These are phyloP conservation scores for Acleris laterana DNA, from an alignment of 2,888 invertebrate species.

Conservation along the genomic window DNA sequence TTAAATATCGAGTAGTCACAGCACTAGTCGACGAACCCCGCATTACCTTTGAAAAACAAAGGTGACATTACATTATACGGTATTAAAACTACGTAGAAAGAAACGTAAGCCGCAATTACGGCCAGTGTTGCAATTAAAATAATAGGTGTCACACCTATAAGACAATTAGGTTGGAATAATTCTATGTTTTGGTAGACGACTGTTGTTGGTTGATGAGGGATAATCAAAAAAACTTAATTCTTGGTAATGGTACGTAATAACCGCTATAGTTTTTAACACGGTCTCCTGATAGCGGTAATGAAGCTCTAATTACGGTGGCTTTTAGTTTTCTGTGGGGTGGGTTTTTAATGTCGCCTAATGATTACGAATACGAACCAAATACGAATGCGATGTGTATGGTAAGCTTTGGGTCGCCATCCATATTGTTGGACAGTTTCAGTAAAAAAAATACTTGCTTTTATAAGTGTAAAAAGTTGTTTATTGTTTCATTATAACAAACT, in stretches of 20 bases:
- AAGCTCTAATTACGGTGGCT: slow-evolving; percentile 46
- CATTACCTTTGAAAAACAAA: slow-evolving; percentile 20
- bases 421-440: too few relatives aligned
- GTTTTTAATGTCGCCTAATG: slow-evolving; percentile 25
- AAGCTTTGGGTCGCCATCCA: too few relatives aligned
- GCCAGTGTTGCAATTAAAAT: slow-evolving; percentile 78
- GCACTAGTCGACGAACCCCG: slow-evolving; percentile 24
- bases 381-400: too few relatives aligned
- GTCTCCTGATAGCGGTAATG: slow-evolving; percentile 53
- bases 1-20: slow-evolving; percentile 27
- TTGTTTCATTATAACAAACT: too few relatives aligned
- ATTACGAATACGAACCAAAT: too few relatives aligned
- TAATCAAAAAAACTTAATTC: slow-evolving; percentile 67
- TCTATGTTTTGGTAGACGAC: slow-evolving; percentile 66
- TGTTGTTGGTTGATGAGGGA: slow-evolving; percentile 57
- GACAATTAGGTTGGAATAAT: slow-evolving; percentile 79
- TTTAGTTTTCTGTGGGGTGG: slow-evolving; percentile 30
- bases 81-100: slow-evolving; percentile 65
- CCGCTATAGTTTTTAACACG: slow-evolving; percentile 46
- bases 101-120: slow-evolving; percentile 73
- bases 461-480: too few relatives aligned
- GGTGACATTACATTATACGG: slow-evolving; percentile 31
- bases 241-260: slow-evolving; percentile 58
- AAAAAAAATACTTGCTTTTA: too few relatives aligned
- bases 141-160: slow-evolving; percentile 83